A percentile compares a stretch with the other conserved stretches of the same genome.
Conservation (phyloP, 1,140 invertebrate species). For the Zeugodacus cucurbitae region DNA sequence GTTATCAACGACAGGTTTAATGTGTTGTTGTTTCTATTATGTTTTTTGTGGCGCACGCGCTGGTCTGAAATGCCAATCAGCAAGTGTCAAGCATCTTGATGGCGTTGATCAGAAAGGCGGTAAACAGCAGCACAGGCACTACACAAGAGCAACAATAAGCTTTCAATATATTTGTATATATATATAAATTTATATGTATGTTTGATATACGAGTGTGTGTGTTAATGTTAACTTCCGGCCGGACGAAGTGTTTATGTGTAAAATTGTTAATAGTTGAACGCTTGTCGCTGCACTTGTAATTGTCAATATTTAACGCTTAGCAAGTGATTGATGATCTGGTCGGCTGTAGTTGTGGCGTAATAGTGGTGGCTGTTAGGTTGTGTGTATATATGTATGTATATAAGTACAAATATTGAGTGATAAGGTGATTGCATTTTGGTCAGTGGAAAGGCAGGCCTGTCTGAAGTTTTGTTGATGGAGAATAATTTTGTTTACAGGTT, state of each 20-base stretch:
- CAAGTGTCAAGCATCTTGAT: slow-evolving; percentile 15
- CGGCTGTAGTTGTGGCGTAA: background rate
- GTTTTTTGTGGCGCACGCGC: background rate
- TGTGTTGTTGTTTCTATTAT: background rate
- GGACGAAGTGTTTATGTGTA: background rate
- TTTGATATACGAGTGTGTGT: background rate
- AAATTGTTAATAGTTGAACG: background rate
- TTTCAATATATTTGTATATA: background rate
- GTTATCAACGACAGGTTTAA: background rate
- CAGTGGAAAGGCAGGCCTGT: too few species aligned
- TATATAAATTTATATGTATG: background rate
- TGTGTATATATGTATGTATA: background rate
- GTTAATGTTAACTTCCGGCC: background rate
- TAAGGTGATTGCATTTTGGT: too few species aligned
- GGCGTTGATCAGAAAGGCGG: background rate
- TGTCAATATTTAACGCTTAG: slow-evolving; percentile 13
- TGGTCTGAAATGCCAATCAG: background rate
- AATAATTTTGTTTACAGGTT: too few species aligned
- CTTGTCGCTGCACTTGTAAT: slow-evolving; percentile 23
- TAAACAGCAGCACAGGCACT: background rate
- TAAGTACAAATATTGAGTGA: too few species aligned
- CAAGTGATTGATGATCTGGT: background rate
- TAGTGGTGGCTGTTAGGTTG: background rate
- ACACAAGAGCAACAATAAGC: background rate
- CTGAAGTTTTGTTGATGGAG: too few species aligned